phyloP scores from a whole-genome alignment of 2,888 invertebrate species.

The Dicranocentrus wangi region DNA sequence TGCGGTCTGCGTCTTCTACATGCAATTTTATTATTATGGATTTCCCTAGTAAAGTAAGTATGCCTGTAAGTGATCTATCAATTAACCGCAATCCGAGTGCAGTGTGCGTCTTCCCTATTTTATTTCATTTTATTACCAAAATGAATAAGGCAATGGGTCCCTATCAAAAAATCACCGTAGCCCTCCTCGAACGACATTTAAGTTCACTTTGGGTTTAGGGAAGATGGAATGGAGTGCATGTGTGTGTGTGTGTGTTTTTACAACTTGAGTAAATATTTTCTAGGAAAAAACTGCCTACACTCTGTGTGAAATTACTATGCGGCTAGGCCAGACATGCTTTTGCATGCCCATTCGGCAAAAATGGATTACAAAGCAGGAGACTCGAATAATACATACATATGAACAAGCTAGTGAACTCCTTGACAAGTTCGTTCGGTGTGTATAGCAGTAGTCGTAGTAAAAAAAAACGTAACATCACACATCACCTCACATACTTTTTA shows the following conservation, averaged over 20 bases:
- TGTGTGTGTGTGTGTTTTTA: background rate
- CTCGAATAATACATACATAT: background rate
- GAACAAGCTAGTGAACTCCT: slow-evolving; percentile 1
- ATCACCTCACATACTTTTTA: background rate
- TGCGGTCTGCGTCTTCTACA: too few species aligned
- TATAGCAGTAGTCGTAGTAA: too few species aligned
- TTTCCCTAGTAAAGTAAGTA: slow-evolving; percentile 25
- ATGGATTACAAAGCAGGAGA: background rate
- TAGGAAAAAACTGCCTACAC: slow-evolving; percentile 35
- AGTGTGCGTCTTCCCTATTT: slow-evolving; percentile 5
- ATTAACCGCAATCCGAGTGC: slow-evolving; percentile 62
- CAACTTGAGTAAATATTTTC: slow-evolving; percentile 7
- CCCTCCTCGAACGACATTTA: too few species aligned
- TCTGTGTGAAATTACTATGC: slow-evolving; percentile 14
- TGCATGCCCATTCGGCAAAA: background rate
- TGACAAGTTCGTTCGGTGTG: background rate
- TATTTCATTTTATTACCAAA: background rate
- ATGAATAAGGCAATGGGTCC: too few species aligned
- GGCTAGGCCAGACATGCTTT: slow-evolving; percentile 10
- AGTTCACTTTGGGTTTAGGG: too few species aligned
- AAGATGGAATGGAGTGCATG: too few species aligned
- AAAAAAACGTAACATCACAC: too few species aligned
- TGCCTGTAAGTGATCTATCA: slow-evolving; percentile 61
- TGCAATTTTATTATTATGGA: too few species aligned
- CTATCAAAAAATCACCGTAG: too few species aligned